phyloP scores from a whole-genome alignment of 2,797 vertebrate genomes.

The Micrastur ruficollis region DNA sequence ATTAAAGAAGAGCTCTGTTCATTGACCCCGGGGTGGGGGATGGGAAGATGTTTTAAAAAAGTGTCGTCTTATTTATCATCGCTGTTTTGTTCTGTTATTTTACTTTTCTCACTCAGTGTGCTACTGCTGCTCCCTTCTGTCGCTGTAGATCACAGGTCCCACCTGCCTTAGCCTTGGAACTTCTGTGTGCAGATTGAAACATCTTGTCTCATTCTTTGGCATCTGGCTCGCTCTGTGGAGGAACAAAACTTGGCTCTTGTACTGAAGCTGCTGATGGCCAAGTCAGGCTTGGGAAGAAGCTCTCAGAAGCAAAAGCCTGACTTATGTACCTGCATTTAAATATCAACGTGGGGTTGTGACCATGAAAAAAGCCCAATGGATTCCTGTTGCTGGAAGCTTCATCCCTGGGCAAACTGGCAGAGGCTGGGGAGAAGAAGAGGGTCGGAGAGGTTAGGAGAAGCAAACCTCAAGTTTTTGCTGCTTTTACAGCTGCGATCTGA shows the following conservation, averaged over 20 bases:
- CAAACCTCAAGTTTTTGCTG: not conserved
- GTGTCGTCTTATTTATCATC: not conserved
- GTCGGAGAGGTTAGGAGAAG: not conserved
- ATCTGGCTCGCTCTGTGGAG: not conserved
- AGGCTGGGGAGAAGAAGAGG: not conserved
- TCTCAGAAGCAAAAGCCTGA: not conserved
- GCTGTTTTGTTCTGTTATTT: not conserved
- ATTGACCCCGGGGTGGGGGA: not conserved
- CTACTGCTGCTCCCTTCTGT: not conserved
- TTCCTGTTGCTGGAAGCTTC: not conserved
- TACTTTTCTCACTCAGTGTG: not conserved
- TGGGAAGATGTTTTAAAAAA: not conserved
- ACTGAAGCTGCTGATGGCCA: not conserved
- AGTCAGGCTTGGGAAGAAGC: not conserved
- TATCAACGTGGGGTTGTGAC: not conserved
- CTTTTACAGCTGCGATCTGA: not conserved
- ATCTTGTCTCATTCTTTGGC: not conserved
- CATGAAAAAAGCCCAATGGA: not conserved
- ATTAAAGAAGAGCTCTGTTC: not conserved
- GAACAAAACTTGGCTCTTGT: not conserved
- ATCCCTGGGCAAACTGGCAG: not conserved
- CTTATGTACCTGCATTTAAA: not conserved
- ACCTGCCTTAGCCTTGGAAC: not conserved
- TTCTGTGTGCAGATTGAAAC: not conserved
- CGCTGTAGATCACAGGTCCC: not conserved